phyloP scores from a whole-genome alignment of 2,888 invertebrate species.

The Siphonodentalium dalli region DNA sequence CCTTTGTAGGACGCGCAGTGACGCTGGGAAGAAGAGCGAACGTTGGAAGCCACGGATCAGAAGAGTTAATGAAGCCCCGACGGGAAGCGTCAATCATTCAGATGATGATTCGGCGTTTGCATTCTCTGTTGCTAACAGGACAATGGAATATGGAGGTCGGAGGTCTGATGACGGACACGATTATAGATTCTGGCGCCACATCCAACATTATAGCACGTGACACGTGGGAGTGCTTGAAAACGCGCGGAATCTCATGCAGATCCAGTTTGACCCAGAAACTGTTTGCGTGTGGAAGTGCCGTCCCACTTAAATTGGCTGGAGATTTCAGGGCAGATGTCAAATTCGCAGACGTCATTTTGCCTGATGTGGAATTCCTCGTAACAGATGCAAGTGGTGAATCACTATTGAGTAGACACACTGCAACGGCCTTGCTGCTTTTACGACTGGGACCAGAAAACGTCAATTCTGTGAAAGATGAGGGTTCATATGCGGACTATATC shows the following conservation, averaged over 20 bases:
- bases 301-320: constrained; percentile 9
- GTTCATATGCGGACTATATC: too few relatives aligned
- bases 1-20: constrained; percentile 6
- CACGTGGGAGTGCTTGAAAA: constrained; percentile 20
- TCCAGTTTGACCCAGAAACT: constrained; percentile 11
- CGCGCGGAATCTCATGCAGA: constrained; percentile 11
- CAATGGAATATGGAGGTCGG: constrained; percentile 4
- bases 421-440: too few relatives aligned
- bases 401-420: too few relatives aligned
- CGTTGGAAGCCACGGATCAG: too few relatives aligned
- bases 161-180: not conserved
- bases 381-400: constrained; percentile 13
- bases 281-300: constrained; percentile 17
- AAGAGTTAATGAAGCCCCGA: too few relatives aligned
- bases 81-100: not conserved
- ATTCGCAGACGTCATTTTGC: not conserved
- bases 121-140: not conserved
- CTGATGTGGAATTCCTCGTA: constrained; percentile 18
- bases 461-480: too few relatives aligned
- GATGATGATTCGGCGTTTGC: not conserved
- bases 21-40: too few relatives aligned
- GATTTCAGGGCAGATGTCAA: constrained; percentile 8
- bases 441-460: too few relatives aligned
- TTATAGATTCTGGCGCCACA: constrained; percentile 25
- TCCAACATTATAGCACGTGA: constrained; percentile 12